These are phyloP conservation scores for Limnephilus lunatus DNA, from an alignment of 2,888 invertebrate species.

Conservation along the genomic window DNA sequence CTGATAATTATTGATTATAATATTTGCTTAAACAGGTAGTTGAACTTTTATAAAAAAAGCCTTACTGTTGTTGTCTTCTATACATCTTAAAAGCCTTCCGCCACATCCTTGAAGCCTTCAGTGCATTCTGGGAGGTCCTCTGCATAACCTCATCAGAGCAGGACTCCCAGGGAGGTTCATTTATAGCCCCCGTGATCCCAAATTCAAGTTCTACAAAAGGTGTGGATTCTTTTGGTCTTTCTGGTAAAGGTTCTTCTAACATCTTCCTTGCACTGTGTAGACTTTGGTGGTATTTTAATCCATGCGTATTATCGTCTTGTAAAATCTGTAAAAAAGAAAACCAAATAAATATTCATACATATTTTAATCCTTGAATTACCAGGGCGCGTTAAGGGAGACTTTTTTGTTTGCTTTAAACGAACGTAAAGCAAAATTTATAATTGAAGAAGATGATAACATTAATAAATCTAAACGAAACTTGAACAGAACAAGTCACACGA, in stretches of 20 bases:
- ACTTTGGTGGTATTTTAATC: constrained; percentile 40
- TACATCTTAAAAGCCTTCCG: constrained; percentile 63
- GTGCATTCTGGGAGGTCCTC: constrained; percentile 45
- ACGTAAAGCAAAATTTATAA: too few relatives aligned
- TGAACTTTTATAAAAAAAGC: too few relatives aligned
- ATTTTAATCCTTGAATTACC: too few relatives aligned
- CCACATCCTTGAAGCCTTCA: constrained; percentile 62
- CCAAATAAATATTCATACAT: too few relatives aligned
- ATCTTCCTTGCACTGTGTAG: constrained; percentile 55
- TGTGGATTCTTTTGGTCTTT: constrained; percentile 59
- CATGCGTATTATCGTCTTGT: neutral
- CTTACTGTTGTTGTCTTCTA: constrained; percentile 55
- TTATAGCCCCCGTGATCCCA: constrained; percentile 56
- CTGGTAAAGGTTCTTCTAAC: constrained; percentile 58
- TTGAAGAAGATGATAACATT: too few relatives aligned
- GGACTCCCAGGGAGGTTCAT: constrained; percentile 4
- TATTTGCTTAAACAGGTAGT: too few relatives aligned
- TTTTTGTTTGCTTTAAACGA: too few relatives aligned
- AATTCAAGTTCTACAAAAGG: constrained; percentile 64
- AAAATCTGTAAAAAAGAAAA: neutral
- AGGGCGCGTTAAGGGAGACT: too few relatives aligned
- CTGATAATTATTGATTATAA: too few relatives aligned
- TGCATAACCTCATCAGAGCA: constrained; percentile 8
- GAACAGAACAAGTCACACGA: too few relatives aligned
- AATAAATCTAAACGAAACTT: too few relatives aligned